Percentiles rank a stretch among this genome's conserved stretches.
These are phyloP conservation scores for Maniola jurtina DNA, from an alignment of 1,140 invertebrate species.

Conservation along the genomic window DNA sequence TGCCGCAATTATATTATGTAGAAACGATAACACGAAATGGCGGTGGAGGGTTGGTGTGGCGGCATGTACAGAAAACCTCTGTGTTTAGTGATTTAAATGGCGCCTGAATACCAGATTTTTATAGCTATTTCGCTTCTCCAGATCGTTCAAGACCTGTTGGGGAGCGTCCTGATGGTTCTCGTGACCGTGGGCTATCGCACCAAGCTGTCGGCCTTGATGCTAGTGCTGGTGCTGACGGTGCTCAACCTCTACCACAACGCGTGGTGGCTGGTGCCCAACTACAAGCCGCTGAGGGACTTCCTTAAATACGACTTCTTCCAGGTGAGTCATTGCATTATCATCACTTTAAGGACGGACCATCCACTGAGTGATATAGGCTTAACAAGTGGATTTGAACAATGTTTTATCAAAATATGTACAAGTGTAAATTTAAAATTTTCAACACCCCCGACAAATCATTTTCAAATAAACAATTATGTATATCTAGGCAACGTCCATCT, in stretches of 20 bases:
- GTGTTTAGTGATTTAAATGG: not conserved
- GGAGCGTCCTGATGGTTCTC: constrained; percentile 95
- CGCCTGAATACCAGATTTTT: not conserved
- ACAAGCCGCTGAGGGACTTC: constrained; percentile 98
- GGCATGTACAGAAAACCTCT: no score
- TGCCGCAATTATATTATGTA: no score
- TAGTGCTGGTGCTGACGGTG: constrained; percentile 93
- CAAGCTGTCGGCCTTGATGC: constrained; percentile 96
- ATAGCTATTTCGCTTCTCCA: constrained; percentile 63
- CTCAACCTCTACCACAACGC: constrained; percentile 99
- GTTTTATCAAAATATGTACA: no score
- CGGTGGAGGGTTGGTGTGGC: no score
- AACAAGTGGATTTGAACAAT: no score
- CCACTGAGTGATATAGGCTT: no score
- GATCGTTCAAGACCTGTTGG: constrained; percentile 94
- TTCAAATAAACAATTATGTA: no score
- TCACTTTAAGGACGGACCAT: no score
- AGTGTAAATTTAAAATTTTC: no score
- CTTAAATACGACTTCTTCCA: constrained; percentile 99
- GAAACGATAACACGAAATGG: no score
- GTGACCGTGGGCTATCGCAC: constrained; percentile 99
- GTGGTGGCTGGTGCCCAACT: constrained; percentile 97
- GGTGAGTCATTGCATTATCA: constrained; percentile 76
- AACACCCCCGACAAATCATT: no score
- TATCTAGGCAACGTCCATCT: no score